Evolutionary conservation across 1,140 invertebrate species (phyloP).

Genomic region (Solenopsis invicta): DNA sequence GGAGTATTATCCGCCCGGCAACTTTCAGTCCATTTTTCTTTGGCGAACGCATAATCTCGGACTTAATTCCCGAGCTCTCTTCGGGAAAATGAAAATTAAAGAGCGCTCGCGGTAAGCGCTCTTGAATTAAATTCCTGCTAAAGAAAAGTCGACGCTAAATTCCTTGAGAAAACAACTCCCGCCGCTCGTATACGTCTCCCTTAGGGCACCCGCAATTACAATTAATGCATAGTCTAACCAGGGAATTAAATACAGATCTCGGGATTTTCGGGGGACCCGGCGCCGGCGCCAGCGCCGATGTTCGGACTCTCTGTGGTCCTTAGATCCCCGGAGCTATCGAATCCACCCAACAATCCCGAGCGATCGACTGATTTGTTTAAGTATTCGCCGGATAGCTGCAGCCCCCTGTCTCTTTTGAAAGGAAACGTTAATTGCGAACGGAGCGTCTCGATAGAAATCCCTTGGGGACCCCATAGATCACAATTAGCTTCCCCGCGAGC

Average conservation of each 20-base stretch:
- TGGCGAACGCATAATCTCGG: conserved; percentile 23
- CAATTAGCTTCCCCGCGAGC: conserved; percentile 42
- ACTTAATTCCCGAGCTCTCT: conserved; percentile 29
- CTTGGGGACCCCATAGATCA: conserved; percentile 40
- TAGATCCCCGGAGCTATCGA: neutral
- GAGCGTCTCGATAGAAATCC: conserved; percentile 31
- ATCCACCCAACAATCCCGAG: neutral
- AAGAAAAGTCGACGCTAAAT: conserved; percentile 49
- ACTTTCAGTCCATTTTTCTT: conserved; percentile 51
- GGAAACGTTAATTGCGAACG: neutral
- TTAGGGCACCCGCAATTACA: conserved; percentile 21
- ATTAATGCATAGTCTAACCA: conserved; percentile 51
- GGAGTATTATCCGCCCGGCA: conserved; percentile 1
- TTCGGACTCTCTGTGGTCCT: neutral
- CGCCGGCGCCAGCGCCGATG: neutral
- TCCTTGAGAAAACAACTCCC: conserved; percentile 46
- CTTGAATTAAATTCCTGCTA: conserved; percentile 41
- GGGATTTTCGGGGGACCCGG: neutral
- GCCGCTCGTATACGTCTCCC: conserved; percentile 21
- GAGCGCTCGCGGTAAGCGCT: conserved; percentile 26
- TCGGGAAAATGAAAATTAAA: conserved; percentile 44
- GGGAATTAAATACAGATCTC: neutral
- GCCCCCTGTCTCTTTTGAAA: neutral
- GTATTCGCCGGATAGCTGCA: neutral
- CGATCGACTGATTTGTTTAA: conserved; percentile 20